Evolutionary conservation across 1,140 invertebrate genomes (phyloP).

Genomic region (Hypsibius dujardini): DNA sequence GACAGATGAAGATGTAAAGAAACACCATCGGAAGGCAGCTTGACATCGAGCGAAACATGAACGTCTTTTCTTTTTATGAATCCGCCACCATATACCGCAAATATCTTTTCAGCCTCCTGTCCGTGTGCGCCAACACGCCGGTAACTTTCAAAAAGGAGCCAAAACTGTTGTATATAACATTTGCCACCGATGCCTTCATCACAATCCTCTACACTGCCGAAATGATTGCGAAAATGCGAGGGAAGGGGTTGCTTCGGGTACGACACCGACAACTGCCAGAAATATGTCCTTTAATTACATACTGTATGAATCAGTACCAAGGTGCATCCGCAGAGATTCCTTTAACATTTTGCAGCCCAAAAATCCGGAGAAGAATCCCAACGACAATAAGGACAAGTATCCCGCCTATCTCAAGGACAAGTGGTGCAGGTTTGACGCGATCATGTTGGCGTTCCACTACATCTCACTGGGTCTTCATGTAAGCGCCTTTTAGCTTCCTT

Average conservation of each 20-base stretch:
- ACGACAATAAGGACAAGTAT: too few species aligned
- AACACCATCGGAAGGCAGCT: neutral
- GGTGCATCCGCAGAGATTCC: neutral
- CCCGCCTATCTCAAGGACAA: too few species aligned
- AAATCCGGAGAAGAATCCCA: slow-evolving; percentile 29
- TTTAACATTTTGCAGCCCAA: slow-evolving; percentile 47
- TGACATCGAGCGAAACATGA: neutral
- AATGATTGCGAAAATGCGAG: slow-evolving; percentile 96
- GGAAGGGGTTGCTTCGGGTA: slow-evolving; percentile 72
- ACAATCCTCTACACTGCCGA: slow-evolving; percentile 83
- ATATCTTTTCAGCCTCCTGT: slow-evolving; percentile 56
- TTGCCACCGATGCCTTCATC: slow-evolving; percentile 64
- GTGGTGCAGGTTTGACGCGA: slow-evolving; percentile 64
- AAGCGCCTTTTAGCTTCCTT: slow-evolving; percentile 15
- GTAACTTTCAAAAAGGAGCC: slow-evolving; percentile 73
- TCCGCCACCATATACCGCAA: too few species aligned
- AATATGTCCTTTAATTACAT: too few species aligned
- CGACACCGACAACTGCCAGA: too few species aligned
- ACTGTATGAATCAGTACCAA: too few species aligned
- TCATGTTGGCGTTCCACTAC: slow-evolving; percentile 92
- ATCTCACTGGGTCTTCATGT: slow-evolving; percentile 85
- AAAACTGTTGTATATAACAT: slow-evolving; percentile 67
- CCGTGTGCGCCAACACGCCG: slow-evolving; percentile 84
- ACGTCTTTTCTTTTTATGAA: slow-evolving; percentile 24
- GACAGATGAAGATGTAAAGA: too few species aligned